Evolutionary conservation across 2,888 invertebrate genomes (phyloP).

Genomic region (Drosophila siamana): DNA sequence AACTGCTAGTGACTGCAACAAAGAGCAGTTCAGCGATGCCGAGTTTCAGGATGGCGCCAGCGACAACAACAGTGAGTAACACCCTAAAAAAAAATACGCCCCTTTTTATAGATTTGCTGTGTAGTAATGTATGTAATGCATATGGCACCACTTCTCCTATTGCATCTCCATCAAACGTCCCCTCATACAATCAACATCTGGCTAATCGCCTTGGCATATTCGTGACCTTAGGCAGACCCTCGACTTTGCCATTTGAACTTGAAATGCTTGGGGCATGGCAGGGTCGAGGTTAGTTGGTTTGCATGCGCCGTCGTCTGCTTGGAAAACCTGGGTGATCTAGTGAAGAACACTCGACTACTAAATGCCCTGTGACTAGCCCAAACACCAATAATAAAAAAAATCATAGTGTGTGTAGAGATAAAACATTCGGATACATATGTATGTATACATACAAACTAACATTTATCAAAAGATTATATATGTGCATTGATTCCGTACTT

Average conservation of each 20-base stretch:
- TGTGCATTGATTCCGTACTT: too few species aligned
- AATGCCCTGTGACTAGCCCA: conserved; percentile 1
- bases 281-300: conserved; percentile 40
- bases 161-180: background rate
- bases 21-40: conserved; percentile 54
- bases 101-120: background rate
- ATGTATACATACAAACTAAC: too few species aligned
- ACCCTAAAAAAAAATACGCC: background rate
- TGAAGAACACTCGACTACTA: conserved; percentile 1
- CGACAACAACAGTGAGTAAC: conserved; percentile 74
- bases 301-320: conserved; percentile 43
- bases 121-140: background rate
- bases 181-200: conserved; percentile 5
- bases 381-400: too few species aligned
- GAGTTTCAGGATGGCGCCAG: conserved; percentile 67
- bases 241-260: conserved; percentile 57
- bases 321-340: conserved; percentile 1
- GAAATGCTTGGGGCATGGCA: conserved; percentile 37
- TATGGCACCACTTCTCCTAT: conserved; percentile 5
- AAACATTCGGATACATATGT: too few species aligned
- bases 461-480: background rate
- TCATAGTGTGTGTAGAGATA: too few species aligned
- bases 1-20: conserved; percentile 5
- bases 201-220: conserved; percentile 15
- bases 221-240: conserved; percentile 43